A percentile compares a stretch with the other conserved stretches of the same genome.
These are phyloP conservation scores for Ariopsis seemanni DNA, from an alignment of 2,113 vertebrate species.

Conservation along the genomic window DNA sequence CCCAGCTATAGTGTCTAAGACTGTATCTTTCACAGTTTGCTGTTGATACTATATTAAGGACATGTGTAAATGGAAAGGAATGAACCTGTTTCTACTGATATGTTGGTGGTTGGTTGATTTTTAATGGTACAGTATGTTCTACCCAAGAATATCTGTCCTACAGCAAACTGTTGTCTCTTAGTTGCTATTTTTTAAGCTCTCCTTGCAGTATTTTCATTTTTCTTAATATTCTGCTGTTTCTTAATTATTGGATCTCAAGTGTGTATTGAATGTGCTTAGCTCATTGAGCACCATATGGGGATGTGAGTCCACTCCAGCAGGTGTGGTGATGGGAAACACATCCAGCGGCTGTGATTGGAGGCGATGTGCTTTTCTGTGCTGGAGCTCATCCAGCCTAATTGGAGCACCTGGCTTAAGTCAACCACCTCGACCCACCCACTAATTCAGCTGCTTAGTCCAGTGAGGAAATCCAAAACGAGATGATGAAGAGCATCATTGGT, in stretches of 20 bases:
- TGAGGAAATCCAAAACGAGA: constrained; percentile 37
- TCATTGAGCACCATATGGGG: constrained; percentile 35
- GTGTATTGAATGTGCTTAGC: constrained; percentile 18
- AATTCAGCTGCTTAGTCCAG: constrained; percentile 57
- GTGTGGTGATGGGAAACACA: constrained; percentile 32
- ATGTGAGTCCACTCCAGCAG: constrained; percentile 44
- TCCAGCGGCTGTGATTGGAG: constrained; percentile 39
- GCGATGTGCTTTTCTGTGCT: constrained; percentile 49
- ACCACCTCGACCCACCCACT: constrained; percentile 58
- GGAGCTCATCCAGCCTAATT: constrained; percentile 68
- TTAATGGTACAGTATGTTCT: not conserved
- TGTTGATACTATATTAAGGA: not conserved
- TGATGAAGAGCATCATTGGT: constrained; percentile 13
- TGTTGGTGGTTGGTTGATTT: not conserved
- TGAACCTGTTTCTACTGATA: not conserved
- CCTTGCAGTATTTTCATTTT: not conserved
- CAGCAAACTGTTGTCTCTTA: not conserved
- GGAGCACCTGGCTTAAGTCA: constrained; percentile 64
- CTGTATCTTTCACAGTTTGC: constrained; percentile 4
- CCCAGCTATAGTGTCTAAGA: not conserved
- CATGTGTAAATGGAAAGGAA: not conserved
- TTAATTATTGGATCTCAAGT: constrained; percentile 1
- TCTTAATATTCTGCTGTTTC: not conserved
- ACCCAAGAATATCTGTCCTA: not conserved
- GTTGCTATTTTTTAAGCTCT: not conserved